phyloP scores from a whole-genome alignment of 2,797 vertebrate genomes.

The Pangasius krempfi region DNA sequence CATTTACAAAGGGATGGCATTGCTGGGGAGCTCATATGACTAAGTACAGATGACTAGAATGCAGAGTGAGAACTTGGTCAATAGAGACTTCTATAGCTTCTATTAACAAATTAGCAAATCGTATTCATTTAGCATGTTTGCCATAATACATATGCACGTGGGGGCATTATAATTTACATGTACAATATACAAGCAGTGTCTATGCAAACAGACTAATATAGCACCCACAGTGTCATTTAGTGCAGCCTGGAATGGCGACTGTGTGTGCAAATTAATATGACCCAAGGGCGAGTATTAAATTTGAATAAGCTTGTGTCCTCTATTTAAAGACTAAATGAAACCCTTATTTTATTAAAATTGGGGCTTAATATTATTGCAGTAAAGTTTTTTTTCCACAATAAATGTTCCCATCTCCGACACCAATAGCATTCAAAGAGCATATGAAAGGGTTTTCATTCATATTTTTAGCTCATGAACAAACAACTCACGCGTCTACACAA shows the following conservation, averaged over 20 bases:
- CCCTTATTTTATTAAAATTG: constrained; percentile 22
- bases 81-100: neutral
- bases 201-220: neutral
- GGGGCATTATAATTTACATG: neutral
- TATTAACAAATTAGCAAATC: neutral
- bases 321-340: constrained; percentile 23
- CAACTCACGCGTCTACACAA: neutral
- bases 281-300: constrained; percentile 17
- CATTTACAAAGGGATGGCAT: neutral
- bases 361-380: neutral
- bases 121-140: neutral
- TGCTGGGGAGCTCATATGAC: neutral
- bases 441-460: neutral
- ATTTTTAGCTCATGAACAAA: neutral
- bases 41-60: neutral
- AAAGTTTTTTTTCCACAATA: neutral
- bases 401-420: neutral
- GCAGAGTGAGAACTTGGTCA: neutral
- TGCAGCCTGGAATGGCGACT: neutral
- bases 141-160: neutral
- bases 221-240: constrained; percentile 1
- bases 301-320: neutral
- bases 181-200: neutral
- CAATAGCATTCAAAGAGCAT: neutral
- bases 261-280: constrained; percentile 5